Conservation (phyloP, 2,113 vertebrate genomes). For the Hyperoodon ampullatus region DNA sequence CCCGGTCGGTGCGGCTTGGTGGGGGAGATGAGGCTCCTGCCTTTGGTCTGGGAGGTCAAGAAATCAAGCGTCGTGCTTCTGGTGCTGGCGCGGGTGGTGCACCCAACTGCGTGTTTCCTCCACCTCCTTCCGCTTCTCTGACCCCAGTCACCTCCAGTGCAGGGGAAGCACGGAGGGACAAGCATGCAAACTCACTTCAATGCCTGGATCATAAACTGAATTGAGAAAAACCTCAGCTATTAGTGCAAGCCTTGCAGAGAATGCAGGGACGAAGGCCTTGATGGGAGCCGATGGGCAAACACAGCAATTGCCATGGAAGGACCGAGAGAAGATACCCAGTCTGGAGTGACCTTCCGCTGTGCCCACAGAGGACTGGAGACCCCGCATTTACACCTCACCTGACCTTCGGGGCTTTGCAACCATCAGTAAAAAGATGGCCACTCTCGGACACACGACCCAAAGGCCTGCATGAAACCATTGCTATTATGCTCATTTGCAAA, state of each 20-base stretch:
- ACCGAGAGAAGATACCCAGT: rapidly evolving
- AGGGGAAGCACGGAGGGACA: background rate
- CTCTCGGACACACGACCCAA: background rate
- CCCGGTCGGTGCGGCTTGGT: rapidly evolving
- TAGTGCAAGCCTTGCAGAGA: rapidly evolving
- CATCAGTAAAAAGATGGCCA: background rate
- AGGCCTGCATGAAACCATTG: background rate
- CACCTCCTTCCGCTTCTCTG: background rate
- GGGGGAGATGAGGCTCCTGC: rapidly evolving
- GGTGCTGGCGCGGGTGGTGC: rapidly evolving
- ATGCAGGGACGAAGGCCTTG: background rate
- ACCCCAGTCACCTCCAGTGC: too few species aligned
- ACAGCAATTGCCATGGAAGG: background rate
- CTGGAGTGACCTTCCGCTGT: background rate
- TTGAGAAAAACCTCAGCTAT: background rate
- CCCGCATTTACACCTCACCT: background rate
- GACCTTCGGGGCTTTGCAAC: background rate
- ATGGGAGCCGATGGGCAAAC: too few species aligned
- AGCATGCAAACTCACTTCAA: rapidly evolving
- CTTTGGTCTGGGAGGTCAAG: background rate
- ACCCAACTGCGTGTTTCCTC: background rate
- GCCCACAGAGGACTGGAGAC: background rate
- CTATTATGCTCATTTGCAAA: slow-evolving; percentile 37
- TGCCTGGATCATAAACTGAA: background rate
- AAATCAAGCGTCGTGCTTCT: rapidly evolving